Evolutionary conservation across 2,888 invertebrate species (phyloP).

Genomic region (Erebia palarica): DNA sequence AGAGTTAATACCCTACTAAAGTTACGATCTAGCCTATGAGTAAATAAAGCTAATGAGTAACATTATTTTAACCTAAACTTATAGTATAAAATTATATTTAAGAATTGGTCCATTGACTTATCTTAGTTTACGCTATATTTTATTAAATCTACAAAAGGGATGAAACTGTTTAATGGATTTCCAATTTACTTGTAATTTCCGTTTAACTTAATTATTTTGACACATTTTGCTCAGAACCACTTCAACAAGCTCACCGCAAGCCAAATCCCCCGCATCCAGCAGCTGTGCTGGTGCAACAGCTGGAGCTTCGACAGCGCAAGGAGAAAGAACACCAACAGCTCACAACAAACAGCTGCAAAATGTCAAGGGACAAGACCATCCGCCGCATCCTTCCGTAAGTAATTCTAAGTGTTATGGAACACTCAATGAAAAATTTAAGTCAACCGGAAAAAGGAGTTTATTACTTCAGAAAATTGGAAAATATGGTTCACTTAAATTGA

Average conservation of each 20-base stretch:
- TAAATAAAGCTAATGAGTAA: no score
- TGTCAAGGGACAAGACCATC: constrained; percentile 85
- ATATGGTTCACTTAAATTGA: neutral
- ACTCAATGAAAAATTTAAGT: neutral
- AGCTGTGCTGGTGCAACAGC: constrained; percentile 78
- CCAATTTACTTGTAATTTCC: neutral
- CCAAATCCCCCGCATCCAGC: constrained; percentile 89
- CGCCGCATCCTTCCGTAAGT: constrained; percentile 90
- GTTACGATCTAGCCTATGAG: no score
- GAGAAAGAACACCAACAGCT: constrained; percentile 83
- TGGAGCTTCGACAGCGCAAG: constrained; percentile 75
- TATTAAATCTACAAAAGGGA: neutral
- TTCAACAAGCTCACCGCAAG: constrained; percentile 87
- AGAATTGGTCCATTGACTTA: no score
- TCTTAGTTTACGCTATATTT: no score
- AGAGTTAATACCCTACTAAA: no score
- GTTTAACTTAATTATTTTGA: neutral
- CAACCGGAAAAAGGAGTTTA: neutral
- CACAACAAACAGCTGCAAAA: constrained; percentile 89
- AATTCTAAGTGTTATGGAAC: constrained; percentile 6
- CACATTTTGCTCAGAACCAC: constrained; percentile 81
- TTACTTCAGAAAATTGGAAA: neutral
- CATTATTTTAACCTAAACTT: no score
- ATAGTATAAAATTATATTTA: no score
- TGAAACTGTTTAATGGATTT: neutral